A percentile compares a stretch with the other conserved stretches of the same genome.
phyloP scores from a whole-genome alignment of 2,113 vertebrate species.

The Dendropsophus ebraccatus region DNA sequence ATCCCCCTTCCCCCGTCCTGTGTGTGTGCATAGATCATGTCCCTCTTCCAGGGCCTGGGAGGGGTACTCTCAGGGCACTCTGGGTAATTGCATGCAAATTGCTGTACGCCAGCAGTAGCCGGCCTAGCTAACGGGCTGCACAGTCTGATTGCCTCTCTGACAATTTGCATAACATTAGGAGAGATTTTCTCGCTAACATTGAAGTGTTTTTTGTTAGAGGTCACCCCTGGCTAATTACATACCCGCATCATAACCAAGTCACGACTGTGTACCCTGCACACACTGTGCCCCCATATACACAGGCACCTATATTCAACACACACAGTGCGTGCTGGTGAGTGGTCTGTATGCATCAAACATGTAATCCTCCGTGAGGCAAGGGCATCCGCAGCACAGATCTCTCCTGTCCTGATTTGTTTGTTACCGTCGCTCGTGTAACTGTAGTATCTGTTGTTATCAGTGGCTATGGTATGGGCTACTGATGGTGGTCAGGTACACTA shows the following conservation, averaged over 20 bases:
- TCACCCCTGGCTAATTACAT: slow-evolving; percentile 75
- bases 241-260: slow-evolving; percentile 41
- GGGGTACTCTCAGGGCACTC: slow-evolving; percentile 56
- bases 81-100: slow-evolving; percentile 85
- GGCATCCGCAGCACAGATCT: too few species aligned
- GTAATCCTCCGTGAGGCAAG: too few species aligned
- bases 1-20: not conserved
- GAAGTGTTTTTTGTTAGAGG: slow-evolving; percentile 68
- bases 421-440: not conserved
- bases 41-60: slow-evolving; percentile 1
- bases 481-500: too few species aligned
- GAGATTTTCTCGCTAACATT: slow-evolving; percentile 71
- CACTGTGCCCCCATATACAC: not conserved
- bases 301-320: not conserved
- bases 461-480: too few species aligned
- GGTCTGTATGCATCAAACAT: too few species aligned
- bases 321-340: too few species aligned
- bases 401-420: not conserved
- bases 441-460: not conserved
- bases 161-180: slow-evolving; percentile 83
- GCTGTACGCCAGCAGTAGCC: slow-evolving; percentile 76
- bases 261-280: not conserved
- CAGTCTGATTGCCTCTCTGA: slow-evolving; percentile 75
- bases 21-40: slow-evolving; percentile 1
- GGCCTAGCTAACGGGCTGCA: slow-evolving; percentile 66